Conservation (phyloP, 2,113 vertebrate species). For the Galbula dea region DNA sequence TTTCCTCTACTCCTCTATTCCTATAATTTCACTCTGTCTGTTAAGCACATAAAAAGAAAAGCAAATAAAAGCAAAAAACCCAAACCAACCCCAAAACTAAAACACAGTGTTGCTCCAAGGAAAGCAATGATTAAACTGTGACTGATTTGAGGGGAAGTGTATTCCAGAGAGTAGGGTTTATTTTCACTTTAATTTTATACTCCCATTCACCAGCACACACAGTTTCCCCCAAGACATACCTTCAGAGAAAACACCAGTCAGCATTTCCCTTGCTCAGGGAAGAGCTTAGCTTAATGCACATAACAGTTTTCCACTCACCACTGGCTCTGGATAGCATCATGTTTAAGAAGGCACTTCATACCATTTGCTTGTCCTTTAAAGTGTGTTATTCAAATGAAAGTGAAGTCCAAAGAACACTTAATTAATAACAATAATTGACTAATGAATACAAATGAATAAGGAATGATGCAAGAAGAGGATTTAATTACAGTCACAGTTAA, state of each 20-base stretch:
- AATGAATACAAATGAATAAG: conserved; percentile 29
- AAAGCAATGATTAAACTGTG: background rate
- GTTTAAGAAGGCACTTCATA: background rate
- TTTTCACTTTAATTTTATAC: background rate
- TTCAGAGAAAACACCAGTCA: background rate
- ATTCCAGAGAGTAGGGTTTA: background rate
- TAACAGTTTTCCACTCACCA: background rate
- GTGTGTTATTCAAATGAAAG: background rate
- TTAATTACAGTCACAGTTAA: conserved; percentile 16
- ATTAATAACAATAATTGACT: conserved; percentile 35
- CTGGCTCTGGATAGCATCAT: background rate
- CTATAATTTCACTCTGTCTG: background rate
- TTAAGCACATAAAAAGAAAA: background rate
- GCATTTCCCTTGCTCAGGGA: background rate
- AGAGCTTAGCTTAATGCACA: background rate
- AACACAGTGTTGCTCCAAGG: background rate
- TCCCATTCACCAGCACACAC: background rate
- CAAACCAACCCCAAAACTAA: background rate
- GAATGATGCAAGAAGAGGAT: conserved; percentile 13
- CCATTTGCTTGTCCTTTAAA: background rate
- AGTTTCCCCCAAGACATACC: background rate
- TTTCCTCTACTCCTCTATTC: background rate
- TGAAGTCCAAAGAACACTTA: background rate
- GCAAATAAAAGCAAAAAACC: background rate
- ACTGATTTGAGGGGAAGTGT: background rate